Conservation (phyloP, 2,797 vertebrate species). For the Amniataba percoides region DNA sequence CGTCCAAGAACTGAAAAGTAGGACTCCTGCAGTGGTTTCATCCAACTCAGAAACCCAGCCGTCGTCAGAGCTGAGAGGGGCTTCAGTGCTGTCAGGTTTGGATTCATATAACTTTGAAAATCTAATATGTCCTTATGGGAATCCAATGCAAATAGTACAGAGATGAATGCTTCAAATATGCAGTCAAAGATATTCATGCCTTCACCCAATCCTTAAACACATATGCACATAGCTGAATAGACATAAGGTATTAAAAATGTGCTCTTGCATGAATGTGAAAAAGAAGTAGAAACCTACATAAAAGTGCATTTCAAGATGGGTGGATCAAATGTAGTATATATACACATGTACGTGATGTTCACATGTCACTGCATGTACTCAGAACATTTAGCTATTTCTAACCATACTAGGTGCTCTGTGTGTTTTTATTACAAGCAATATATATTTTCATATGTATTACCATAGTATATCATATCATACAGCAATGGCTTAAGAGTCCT, state of each 20-base stretch:
- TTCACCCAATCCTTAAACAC: background rate
- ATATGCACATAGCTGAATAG: background rate
- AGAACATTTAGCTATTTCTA: background rate
- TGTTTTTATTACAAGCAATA: background rate
- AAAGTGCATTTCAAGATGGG: background rate
- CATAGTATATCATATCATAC: background rate
- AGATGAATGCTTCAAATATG: conserved; percentile 55
- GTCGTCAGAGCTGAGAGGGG: conserved; percentile 16
- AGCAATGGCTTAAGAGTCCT: background rate
- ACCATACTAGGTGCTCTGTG: background rate
- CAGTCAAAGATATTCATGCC: conserved; percentile 32
- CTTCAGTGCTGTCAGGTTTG: conserved; percentile 53
- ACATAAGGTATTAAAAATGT: background rate
- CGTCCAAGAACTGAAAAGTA: conserved; percentile 25
- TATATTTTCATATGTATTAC: background rate
- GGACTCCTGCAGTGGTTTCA: conserved; percentile 19
- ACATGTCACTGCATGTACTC: too few species aligned
- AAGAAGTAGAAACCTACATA: background rate
- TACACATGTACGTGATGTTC: too few species aligned
- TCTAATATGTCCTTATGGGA: conserved; percentile 61
- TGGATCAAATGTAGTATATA: background rate
- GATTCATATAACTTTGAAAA: conserved; percentile 60
- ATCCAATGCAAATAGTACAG: conserved; percentile 58
- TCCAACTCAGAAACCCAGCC: conserved; percentile 31
- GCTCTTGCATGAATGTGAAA: background rate